Base-by-base conservation (phyloP, 2,888 invertebrate species). In the Aspidapion aeneum region DNA sequence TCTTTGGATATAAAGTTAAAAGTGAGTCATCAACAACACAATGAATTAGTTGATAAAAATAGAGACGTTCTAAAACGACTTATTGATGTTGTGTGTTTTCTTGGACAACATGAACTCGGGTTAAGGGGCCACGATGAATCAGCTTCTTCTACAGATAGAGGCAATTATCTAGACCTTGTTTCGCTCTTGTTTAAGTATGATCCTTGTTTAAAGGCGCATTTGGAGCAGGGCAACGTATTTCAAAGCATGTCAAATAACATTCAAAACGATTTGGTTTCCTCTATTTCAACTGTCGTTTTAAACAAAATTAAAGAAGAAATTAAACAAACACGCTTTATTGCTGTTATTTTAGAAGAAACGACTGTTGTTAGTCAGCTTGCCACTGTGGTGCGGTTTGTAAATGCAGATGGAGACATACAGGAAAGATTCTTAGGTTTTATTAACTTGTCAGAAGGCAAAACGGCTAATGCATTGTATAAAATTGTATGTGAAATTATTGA, bases 341-440 rank as follows among this genome's bases (percentile, higher is more conserved):
- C 73, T 20, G 62, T 76, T 9, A 70, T 74, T 65, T 69, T 70
- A 18, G 74, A 75, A 59, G 76, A 74, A 64, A 73, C 70, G 20
- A 73, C 73, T 1, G 74, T 75, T 63, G 67, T 59, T 55, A 48
- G 57, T 55, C 57, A 66, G 58, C 60, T 59, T 51, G 73, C 74
- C 66, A 60, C 72, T 59, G 63, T 70, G 7, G 57, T 65, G 17
- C 58, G 66, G 2, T 66, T 54, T 55, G 59, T 66, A 17, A 18
- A 56, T 1, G 5, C 1, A 12, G 66, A 71, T 51, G 63, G 63
- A 7, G 58, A n/a, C 22, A 12, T 61, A 19, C 18, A 62, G 20
- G 74, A 62, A n/a, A 1, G 61, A 20, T 63, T 63, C 50, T 16
- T 63, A 56, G 63, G 59, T 16, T 63, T 63, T 63, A 19, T 52